Base-by-base conservation (phyloP, 2,113 vertebrate genomes). In the Charina bottae region DNA sequence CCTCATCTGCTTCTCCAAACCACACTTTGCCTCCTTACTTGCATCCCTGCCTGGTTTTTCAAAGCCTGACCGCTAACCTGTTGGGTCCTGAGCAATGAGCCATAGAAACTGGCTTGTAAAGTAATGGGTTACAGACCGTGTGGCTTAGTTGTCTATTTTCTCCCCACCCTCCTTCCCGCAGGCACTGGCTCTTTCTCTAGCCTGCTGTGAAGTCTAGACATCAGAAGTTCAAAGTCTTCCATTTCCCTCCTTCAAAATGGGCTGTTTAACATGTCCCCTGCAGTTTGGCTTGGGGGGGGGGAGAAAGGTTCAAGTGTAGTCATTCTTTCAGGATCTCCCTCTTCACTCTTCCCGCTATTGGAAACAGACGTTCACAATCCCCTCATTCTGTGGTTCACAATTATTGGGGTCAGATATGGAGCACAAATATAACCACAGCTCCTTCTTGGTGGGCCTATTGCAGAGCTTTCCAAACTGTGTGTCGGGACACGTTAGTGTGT, bases 151-250 rank as follows among this genome's bases (percentile, higher is more conserved):
- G 90, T 92, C 8, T 90, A 88, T 78, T 91, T 54, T 33, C 21
- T 93, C 59, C 85, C 24, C 93, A 62, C 92, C 90, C 93, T 92
- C 21, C 26, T 53, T 72, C 92, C 4, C 59, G 12, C 84, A n/a
- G 84, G 62, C 83, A 26, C 54, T 55, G 78, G 85, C 33, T 87
- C 28, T 28, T 78, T 58, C 87, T 72, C 46, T 33, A 42, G 42
- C 64, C 89, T 78, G 89, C 89, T 93, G 89, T 87, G 89, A 90
- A 87, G 89, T 87, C 89, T 90, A 87, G 92, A 87, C 64, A 83
- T 15, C 33, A 62, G 6, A 46, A 83, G 37, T 93, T 90, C 55
- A 90, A 90, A 93, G 89, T 62, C 84, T 26, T 12, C 54, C 58
- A 23, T 46, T 58, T 78, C 42, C 62, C 55, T 90, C 37, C 24